Conservation (phyloP, 64 coral and sea anemone species). For the Stichodactyla mertensii region DNA sequence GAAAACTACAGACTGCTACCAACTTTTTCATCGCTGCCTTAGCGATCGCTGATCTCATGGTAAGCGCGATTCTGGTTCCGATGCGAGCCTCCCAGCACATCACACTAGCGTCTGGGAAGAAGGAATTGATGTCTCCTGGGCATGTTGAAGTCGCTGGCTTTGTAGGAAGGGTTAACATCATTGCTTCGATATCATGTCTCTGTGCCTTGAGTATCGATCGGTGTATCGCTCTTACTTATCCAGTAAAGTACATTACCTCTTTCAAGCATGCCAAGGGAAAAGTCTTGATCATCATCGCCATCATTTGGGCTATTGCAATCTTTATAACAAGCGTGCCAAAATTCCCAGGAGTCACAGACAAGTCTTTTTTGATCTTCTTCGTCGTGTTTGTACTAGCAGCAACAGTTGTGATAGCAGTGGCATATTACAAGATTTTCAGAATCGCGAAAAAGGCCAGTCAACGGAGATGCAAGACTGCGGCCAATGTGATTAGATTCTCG, state of each 20-base stretch:
- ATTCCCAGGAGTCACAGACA: slow-evolving; percentile 79
- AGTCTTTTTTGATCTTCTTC: slow-evolving; percentile 68
- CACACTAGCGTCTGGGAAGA: slow-evolving; percentile 13
- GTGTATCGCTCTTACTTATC: slow-evolving; percentile 58
- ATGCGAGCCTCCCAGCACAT: slow-evolving; percentile 87
- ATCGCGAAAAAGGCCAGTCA: slow-evolving; percentile 50
- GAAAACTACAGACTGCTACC: slow-evolving; percentile 56
- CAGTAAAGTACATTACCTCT: slow-evolving; percentile 61
- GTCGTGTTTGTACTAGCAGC: slow-evolving; percentile 68
- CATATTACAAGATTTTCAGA: slow-evolving; percentile 75
- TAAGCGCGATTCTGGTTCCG: slow-evolving; percentile 64
- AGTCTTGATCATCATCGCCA: slow-evolving; percentile 34
- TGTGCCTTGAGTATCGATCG: slow-evolving; percentile 80
- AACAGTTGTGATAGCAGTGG: slow-evolving; percentile 54
- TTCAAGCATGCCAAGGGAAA: slow-evolving; percentile 55
- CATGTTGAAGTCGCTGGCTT: slow-evolving; percentile 71
- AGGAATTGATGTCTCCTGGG: background rate
- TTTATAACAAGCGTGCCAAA: slow-evolving; percentile 69
- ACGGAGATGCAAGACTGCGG: slow-evolving; percentile 22
- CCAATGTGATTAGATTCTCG: slow-evolving; percentile 48
- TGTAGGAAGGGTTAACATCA: slow-evolving; percentile 78
- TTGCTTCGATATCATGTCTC: slow-evolving; percentile 79
- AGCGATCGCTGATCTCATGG: slow-evolving; percentile 63
- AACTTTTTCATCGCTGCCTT: slow-evolving; percentile 74
- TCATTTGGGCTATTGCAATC: slow-evolving; percentile 62